Evolutionary conservation across 2,888 invertebrate species (phyloP).

Genomic region (Oligia fasciuncula): DNA sequence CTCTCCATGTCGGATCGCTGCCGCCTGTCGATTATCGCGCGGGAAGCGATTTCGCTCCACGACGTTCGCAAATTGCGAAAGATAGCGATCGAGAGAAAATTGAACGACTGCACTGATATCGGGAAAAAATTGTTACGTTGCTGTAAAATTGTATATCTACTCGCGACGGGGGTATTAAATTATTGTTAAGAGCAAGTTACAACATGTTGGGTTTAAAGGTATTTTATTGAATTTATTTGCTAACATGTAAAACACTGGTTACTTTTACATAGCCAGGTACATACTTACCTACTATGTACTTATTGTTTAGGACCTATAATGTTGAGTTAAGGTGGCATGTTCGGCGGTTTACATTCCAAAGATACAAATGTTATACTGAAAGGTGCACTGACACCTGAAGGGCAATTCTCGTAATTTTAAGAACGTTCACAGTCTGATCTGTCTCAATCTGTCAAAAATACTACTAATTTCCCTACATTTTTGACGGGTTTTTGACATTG

Average conservation of each 20-base stretch:
- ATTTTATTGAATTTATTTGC: constrained; percentile 1
- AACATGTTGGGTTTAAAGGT: neutral
- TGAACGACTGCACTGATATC: constrained; percentile 69
- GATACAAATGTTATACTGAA: too few relatives aligned
- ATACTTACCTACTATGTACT: neutral
- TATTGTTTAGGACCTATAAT: neutral
- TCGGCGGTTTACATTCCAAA: neutral
- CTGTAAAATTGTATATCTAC: constrained; percentile 44
- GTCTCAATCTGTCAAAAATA: too few relatives aligned
- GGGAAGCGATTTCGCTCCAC: constrained; percentile 73
- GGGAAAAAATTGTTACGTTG: constrained; percentile 53
- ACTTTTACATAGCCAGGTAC: neutral
- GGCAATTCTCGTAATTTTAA: too few relatives aligned
- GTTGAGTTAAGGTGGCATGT: neutral
- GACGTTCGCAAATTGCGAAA: constrained; percentile 72
- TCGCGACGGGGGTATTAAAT: constrained; percentile 35
- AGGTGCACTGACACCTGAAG: too few relatives aligned
- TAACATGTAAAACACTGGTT: neutral
- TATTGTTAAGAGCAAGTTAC: constrained; percentile 33
- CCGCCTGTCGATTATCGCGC: constrained; percentile 85
- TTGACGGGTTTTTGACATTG: too few relatives aligned
- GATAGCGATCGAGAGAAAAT: constrained; percentile 74
- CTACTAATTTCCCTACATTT: too few relatives aligned
- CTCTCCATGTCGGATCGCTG: constrained; percentile 75
- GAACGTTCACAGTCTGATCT: too few relatives aligned